Conservation (phyloP, 2,797 vertebrate species). For the Diplodus puntazzo region DNA sequence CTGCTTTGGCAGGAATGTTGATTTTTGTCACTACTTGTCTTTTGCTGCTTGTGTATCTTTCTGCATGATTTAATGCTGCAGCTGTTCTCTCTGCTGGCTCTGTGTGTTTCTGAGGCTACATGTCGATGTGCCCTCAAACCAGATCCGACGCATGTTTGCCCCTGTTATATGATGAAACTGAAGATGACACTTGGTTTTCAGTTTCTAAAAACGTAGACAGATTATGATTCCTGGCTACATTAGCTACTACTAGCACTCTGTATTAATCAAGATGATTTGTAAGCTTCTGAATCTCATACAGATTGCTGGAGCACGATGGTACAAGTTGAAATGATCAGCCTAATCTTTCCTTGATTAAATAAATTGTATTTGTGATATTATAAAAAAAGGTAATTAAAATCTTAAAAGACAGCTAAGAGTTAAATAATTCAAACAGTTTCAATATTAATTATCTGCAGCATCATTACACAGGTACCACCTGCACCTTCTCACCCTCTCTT, state of each 20-base stretch:
- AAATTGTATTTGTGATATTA: not conserved
- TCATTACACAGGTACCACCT: too few species aligned
- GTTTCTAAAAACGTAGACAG: not conserved
- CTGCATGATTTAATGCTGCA: conserved; percentile 2
- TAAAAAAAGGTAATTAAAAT: not conserved
- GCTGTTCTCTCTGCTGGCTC: not conserved
- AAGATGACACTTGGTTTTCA: conserved; percentile 10
- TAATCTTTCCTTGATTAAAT: not conserved
- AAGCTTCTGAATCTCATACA: not conserved
- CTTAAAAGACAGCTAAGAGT: not conserved
- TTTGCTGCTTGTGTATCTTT: not conserved
- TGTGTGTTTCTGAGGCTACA: not conserved
- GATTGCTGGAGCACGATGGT: not conserved
- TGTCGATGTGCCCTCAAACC: not conserved
- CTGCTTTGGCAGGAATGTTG: not conserved
- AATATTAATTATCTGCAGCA: too few species aligned
- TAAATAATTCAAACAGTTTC: too few species aligned
- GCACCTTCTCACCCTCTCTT: too few species aligned
- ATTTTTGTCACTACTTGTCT: not conserved
- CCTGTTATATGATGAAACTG: not conserved
- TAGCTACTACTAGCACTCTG: not conserved
- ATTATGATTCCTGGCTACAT: not conserved
- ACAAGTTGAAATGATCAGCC: not conserved
- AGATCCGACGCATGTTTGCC: not conserved
- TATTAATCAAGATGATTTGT: not conserved